Percentiles rank a stretch among this genome's conserved stretches.
These are phyloP conservation scores for Ceratoteleas bidentatus DNA, from an alignment of 1,140 invertebrate species.

Conservation along the genomic window DNA sequence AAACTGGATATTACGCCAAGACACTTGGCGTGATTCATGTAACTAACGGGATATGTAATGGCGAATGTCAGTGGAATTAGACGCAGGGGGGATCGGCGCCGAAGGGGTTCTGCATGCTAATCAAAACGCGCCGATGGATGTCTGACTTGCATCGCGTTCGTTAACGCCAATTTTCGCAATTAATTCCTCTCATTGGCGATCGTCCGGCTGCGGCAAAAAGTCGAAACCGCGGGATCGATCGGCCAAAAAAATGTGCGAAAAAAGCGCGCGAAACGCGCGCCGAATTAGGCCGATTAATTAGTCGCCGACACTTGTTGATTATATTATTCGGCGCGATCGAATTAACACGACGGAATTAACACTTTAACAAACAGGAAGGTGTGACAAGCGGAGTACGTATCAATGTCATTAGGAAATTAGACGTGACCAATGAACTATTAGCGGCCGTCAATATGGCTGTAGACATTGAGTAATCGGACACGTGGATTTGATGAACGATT, in stretches of 20 bases:
- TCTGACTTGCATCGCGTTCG: constrained; percentile 43
- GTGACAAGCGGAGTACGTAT: constrained; percentile 33
- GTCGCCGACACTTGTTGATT: constrained; percentile 10
- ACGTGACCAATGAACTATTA: constrained; percentile 48
- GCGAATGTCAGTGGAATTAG: constrained; percentile 51
- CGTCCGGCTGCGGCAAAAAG: background rate
- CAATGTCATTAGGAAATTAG: constrained; percentile 51
- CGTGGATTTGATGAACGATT: constrained; percentile 49
- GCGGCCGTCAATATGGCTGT: constrained; percentile 35
- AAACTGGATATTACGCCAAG: constrained; percentile 48
- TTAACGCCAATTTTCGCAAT: constrained; percentile 53
- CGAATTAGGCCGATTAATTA: background rate
- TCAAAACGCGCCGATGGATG: constrained; percentile 60
- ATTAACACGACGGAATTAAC: constrained; percentile 21
- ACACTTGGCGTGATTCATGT: constrained; percentile 52
- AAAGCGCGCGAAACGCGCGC: background rate
- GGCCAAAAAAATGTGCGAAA: background rate
- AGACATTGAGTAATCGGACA: constrained; percentile 51
- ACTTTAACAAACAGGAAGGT: constrained; percentile 24
- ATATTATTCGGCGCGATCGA: background rate
- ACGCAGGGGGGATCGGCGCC: background rate
- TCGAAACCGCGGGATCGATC: background rate
- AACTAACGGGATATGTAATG: constrained; percentile 42
- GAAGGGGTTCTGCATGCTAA: constrained; percentile 18
- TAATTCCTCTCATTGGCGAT: constrained; percentile 19